Conservation (phyloP, 2,888 invertebrate species). For the Lasiommata megera region DNA sequence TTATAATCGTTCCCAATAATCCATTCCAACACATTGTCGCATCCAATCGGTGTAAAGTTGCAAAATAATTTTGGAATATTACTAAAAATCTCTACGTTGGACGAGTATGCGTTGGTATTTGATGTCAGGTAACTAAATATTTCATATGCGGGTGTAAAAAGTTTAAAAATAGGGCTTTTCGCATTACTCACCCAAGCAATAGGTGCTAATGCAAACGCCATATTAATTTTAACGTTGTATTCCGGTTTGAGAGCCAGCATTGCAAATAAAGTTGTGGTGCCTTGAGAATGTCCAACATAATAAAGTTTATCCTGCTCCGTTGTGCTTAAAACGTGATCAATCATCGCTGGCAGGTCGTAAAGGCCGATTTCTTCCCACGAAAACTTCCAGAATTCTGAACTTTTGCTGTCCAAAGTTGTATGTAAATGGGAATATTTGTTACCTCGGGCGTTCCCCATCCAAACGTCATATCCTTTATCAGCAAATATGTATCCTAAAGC, state of each 20-base stretch:
- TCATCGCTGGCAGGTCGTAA: conserved; percentile 86
- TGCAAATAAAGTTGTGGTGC: conserved; percentile 81
- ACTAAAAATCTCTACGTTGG: conserved; percentile 47
- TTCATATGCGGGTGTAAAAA: conserved; percentile 18
- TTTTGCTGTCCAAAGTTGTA: conserved; percentile 39
- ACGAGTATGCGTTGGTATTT: conserved; percentile 42
- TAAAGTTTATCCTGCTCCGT: conserved; percentile 78
- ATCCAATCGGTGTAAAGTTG: conserved; percentile 39
- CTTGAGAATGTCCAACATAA: conserved; percentile 88
- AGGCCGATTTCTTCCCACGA: conserved; percentile 88
- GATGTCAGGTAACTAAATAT: conserved; percentile 42
- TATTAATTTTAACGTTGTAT: conserved; percentile 78
- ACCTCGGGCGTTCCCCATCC: conserved; percentile 92
- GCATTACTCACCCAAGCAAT: conserved; percentile 77
- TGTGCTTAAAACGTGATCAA: conserved; percentile 80
- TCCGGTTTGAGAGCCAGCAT: conserved; percentile 77
- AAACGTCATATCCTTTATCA: conserved; percentile 86
- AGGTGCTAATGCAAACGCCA: conserved; percentile 81
- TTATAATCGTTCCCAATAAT: conserved; percentile 48
- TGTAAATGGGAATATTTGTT: conserved; percentile 86
- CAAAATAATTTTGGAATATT: conserved; percentile 49
- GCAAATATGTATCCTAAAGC: conserved; percentile 83
- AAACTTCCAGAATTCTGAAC: conserved; percentile 60
- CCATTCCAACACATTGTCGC: conserved; percentile 47
- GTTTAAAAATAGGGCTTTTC: conserved; percentile 52